Evolutionary conservation across 2,113 vertebrate species (phyloP), one percentile per base, ranked within the genome.

Genomic region (Laticauda colubrina): DNA sequence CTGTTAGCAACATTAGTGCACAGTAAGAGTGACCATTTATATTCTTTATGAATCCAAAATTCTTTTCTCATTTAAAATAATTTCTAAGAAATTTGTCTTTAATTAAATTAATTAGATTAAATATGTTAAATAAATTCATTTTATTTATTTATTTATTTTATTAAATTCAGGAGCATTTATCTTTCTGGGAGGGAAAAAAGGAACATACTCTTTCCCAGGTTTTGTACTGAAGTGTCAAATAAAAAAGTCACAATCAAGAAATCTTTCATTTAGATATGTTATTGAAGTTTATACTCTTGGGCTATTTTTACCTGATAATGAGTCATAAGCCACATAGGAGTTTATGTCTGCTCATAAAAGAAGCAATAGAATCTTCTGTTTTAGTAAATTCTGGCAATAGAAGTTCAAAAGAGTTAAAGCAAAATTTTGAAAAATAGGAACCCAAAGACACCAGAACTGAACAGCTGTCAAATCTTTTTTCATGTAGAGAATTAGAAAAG

Each of bases 341-440:
- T 92, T 95, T 96, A 95, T 90, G 4, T 2, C 61, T 91, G 20
- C 3, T 5, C 29, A 95, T 91, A 61, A 64, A 97, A 89, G n/a
- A 88, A 61, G 39, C 53, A 94, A 91, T 81, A 94, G 89, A 94
- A 61, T 12, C 64, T 89, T 12, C 0, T 55, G 1, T 43, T 95
- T 92, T 48, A 93, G 0, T 23, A 95, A 96, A 86, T 88, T 43
- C 85, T 61, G 91, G 92, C 93, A 92, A 18, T 88, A 87, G 14
- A 21, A 91, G 53, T 85, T 94, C n/a, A 94, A 95, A 92, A 24
- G 91, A 4, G 14, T 87, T 95, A 94, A 96, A 95, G 9, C 8
- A 45, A 93, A 75, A 93, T 81, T n/a, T 39, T 61, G 92, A 93
- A 94, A 14, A 45, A 20, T 21, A 15, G 12, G 2, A 21, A 85